These are phyloP conservation scores for Neoaliturus tenellus DNA, from an alignment of 2,888 invertebrate species.

Conservation along the genomic window DNA sequence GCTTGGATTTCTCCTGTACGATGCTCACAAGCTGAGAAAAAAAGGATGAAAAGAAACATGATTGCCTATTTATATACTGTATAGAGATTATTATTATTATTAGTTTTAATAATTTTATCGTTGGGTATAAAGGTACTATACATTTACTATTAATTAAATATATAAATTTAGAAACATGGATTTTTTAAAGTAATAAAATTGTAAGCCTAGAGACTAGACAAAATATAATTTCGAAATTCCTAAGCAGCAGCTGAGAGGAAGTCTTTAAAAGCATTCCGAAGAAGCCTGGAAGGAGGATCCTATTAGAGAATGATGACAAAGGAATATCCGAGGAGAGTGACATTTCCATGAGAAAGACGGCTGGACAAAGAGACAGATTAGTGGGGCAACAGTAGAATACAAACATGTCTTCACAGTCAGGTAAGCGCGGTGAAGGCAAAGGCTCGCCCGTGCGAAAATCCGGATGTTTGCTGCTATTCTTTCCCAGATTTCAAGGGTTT, in stretches of 20 bases:
- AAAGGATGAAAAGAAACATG: too few species aligned
- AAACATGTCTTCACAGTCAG: slow-evolving; percentile 20
- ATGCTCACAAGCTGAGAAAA: too few species aligned
- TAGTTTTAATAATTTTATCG: too few species aligned
- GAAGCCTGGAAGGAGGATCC: slow-evolving; percentile 23
- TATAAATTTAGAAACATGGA: too few species aligned
- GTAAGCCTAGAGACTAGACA: not conserved
- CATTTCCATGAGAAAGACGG: slow-evolving; percentile 45
- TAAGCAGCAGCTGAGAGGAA: slow-evolving; percentile 28
- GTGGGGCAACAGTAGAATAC: slow-evolving; percentile 27
- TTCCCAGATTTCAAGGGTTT: not conserved
- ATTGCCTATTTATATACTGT: too few species aligned
- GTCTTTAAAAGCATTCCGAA: slow-evolving; percentile 25
- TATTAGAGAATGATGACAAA: slow-evolving; percentile 48
- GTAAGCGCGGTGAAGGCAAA: not conserved
- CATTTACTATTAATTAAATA: too few species aligned
- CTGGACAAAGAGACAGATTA: slow-evolving; percentile 28
- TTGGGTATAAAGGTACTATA: too few species aligned
- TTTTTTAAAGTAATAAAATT: too few species aligned
- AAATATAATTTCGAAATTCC: not conserved
- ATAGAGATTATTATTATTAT: too few species aligned
- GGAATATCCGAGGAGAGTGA: slow-evolving; percentile 32
- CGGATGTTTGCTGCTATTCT: slow-evolving; percentile 41
- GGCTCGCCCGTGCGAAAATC: slow-evolving; percentile 46
- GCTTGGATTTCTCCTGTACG: too few species aligned